Evolutionary conservation across 2,888 invertebrate species (phyloP), one percentile per base, ranked within the genome.

Genomic region (Eucera pruinosa): DNA sequence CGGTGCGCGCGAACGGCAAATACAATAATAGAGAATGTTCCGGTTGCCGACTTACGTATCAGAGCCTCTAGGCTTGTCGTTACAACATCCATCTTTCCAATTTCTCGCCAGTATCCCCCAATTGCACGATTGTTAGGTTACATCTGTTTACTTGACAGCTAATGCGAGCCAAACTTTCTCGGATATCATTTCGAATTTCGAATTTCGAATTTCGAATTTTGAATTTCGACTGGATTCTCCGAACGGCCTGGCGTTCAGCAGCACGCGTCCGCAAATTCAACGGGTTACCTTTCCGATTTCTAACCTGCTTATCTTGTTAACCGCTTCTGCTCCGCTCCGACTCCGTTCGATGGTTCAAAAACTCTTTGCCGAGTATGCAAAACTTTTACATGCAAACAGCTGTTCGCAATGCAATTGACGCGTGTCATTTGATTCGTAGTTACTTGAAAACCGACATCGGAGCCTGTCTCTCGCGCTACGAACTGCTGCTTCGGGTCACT

Each of bases 1-100:
- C n/a, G n/a, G n/a, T n/a, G n/a, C n/a, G n/a, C n/a, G n/a, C n/a
- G n/a, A n/a, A n/a, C n/a, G 5, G 3, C 13, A 50, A 30, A 20
- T 45, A 47, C 48, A 20, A 18, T 39, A 45, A 30, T 5, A 2
- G 41, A 23, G 9, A 27, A 20, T 30, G 9, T 23, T 62, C 15
- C 0, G 5, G 20, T 41, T 27, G 54, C 39, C 25, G 41, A 95
- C 96, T 95, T 93, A 96, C 96, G 93, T 87, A 96, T 94, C 79
- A 96, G 93, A 89, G 96, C 96, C 91, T 96, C 96, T 87, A 96
- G 93, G 88, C 96, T 96, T 50, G 95, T 95, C 79, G 95, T 94
- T 62, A 95, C 94, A 77, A 95, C 93, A 92, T 95, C 95, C 95
- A 95, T 95, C 87, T 90, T 89, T 64, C 54, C 27, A 48, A 23